A percentile compares a stretch with the other conserved stretches of the same genome.
Evolutionary conservation across 2,113 vertebrate genomes (phyloP).

Genomic region (Sylvia atricapilla): DNA sequence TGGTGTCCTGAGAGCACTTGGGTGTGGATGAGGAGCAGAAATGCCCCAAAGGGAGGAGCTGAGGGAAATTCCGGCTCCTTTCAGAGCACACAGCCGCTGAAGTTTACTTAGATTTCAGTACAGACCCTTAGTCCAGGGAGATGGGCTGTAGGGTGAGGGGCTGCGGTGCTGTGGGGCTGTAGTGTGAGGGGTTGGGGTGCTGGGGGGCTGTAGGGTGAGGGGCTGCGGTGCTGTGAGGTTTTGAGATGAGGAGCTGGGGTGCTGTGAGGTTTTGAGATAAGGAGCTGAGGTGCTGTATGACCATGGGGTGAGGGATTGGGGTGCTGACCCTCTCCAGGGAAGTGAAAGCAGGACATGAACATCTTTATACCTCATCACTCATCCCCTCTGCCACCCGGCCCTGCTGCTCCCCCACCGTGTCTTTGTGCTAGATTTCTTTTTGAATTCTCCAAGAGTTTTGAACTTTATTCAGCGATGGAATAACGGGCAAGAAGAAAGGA

Average conservation of each 20-base stretch:
- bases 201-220: background rate
- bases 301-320: background rate
- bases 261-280: rapidly evolving
- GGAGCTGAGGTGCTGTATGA: no score
- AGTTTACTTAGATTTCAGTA: background rate
- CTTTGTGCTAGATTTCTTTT: background rate
- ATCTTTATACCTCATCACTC: rapidly evolving
- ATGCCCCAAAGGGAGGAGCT: background rate
- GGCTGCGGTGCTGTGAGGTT: background rate
- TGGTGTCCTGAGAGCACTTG: background rate
- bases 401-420: rapidly evolving
- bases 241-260: background rate
- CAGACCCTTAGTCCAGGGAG: background rate
- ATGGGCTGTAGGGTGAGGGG: background rate
- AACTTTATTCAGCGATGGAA: background rate
- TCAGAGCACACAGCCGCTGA: background rate
- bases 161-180: background rate
- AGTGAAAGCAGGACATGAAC: background rate
- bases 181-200: background rate
- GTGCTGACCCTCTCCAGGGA: background rate
- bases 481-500: background rate
- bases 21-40: background rate
- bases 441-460: background rate
- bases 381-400: rapidly evolving
- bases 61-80: background rate